Evolutionary conservation across 2,113 vertebrate genomes (phyloP), one percentile per base, ranked within the genome.

Genomic region (Cottus gobio): DNA sequence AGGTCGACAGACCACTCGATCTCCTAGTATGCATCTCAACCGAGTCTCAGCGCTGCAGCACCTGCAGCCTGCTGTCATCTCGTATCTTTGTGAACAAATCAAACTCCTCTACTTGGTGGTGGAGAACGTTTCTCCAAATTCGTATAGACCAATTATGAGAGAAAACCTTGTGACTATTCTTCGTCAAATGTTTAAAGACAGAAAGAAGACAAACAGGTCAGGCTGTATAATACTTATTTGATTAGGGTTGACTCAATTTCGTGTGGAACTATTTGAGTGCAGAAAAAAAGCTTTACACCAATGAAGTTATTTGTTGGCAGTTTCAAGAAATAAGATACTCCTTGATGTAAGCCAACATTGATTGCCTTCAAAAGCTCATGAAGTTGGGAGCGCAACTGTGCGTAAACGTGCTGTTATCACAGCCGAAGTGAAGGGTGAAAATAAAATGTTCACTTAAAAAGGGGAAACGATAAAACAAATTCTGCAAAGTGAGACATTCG

Each of bases 31-130:
- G 20, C 13, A 22, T 82, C 70, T 77, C 65, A 50, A 56, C 42
- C 26, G 46, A 54, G 44, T 39, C 62, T 76, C 80, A 79, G 15
- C 65, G 56, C 64, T 39, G n/a, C 67, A 85, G 7, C 79, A 85
- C 77, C 84, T 83, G 82, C 58, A 83, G 77, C 68, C 42, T 36
- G 39, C 64, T 60, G 28, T 22, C 36, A 36, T 20, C 15, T 31
- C 37, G 39, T 61, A 62, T 48, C 34, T 82, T 34, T 62, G 66
- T 83, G 46, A 84, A 78, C 79, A 69, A 8, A 63, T 71, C 44
- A 48, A 42, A 75, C 64, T 44, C 28, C 7, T 46, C 69, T 42
- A 34, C 61, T 79, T 54, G 4, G 31, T 36, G 54, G 63, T 4
- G 11, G 16, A 54, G 7, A 64, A 16, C 28, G 65, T 85, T 79